phyloP scores from a whole-genome alignment of 2,797 vertebrate genomes.

The Malurus splendens region DNA sequence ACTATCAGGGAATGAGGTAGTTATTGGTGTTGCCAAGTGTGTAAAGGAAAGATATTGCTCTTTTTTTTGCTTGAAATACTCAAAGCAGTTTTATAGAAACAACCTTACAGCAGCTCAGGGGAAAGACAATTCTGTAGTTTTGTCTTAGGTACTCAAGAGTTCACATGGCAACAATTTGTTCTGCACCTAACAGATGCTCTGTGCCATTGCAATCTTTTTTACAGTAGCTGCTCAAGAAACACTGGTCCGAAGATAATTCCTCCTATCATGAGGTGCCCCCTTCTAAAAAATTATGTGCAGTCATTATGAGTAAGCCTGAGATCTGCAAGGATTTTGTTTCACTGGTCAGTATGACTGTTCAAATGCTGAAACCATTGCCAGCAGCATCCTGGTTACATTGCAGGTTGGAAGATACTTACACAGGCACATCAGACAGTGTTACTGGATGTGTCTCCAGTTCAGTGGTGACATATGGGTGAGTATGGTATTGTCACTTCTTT shows the following conservation, averaged over 20 bases:
- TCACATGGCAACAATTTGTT: neutral
- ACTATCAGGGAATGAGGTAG: neutral
- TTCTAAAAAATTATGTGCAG: neutral
- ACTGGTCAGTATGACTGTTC: neutral
- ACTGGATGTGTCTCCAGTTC: neutral
- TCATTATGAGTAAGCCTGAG: neutral
- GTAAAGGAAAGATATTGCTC: neutral
- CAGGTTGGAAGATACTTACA: neutral
- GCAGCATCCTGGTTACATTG: neutral
- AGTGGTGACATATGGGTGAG: neutral
- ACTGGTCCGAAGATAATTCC: neutral
- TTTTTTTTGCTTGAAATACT: neutral
- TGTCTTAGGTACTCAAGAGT: neutral
- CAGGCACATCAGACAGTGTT: neutral
- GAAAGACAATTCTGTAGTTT: neutral
- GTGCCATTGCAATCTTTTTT: neutral
- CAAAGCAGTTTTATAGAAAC: neutral
- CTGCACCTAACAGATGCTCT: neutral
- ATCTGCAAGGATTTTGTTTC: neutral
- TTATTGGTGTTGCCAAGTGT: neutral
- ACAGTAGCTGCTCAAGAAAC: neutral
- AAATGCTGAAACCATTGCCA: neutral
- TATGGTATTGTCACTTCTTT: neutral
- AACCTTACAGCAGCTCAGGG: neutral
- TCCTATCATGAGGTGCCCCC: neutral